Conservation (phyloP, 2,797 vertebrate species). For the Hydrophis major region DNA sequence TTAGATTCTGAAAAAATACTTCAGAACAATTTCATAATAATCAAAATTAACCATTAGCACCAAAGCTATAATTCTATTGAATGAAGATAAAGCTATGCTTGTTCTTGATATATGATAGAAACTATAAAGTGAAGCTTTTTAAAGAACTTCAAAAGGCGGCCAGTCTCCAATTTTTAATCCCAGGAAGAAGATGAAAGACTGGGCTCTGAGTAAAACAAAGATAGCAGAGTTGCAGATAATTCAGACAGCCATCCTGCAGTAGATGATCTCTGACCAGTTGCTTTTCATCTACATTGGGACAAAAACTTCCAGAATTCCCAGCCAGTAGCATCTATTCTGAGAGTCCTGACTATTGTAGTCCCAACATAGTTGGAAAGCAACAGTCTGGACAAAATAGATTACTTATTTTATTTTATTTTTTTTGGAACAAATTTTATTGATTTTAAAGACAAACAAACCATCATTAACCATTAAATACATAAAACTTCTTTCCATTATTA, state of each 20-base stretch:
- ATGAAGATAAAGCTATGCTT: background rate
- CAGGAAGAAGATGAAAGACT: background rate
- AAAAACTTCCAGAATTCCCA: background rate
- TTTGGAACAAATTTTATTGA: too few species aligned
- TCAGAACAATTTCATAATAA: background rate
- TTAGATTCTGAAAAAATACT: background rate
- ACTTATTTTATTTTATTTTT: background rate
- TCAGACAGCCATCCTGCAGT: background rate
- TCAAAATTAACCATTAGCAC: background rate
- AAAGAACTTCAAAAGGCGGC: background rate
- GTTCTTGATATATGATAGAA: background rate
- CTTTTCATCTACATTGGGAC: background rate
- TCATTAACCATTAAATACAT: too few species aligned
- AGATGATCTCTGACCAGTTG: background rate
- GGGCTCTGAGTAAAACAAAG: background rate
- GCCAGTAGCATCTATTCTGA: background rate
- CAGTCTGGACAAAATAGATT: background rate
- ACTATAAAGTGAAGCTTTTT: background rate
- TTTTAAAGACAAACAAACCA: too few species aligned
- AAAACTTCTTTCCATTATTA: too few species aligned
- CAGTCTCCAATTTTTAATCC: background rate
- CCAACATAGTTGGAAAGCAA: background rate
- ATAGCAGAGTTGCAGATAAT: background rate
- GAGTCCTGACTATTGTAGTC: background rate
- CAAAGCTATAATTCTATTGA: background rate